phyloP scores from a whole-genome alignment of 2,113 vertebrate genomes.

The Cyprinus carpio region DNA sequence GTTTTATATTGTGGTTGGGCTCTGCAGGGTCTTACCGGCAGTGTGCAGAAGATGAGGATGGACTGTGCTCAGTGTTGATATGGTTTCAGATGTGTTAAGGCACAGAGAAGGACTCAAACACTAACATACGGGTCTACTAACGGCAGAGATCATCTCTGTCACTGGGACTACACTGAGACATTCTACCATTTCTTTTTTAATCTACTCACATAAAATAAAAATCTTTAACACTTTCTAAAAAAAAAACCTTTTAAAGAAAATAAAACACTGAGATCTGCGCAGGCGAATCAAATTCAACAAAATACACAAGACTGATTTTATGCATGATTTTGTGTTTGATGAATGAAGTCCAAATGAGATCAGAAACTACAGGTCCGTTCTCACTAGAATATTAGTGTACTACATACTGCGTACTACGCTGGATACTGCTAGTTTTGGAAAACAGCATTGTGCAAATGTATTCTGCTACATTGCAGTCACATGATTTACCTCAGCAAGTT shows the following conservation, averaged over 20 bases:
- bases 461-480: neutral
- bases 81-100: conserved; percentile 77
- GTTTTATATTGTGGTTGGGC: neutral
- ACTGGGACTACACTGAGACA: conserved; percentile 7
- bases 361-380: neutral
- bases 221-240: neutral
- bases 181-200: neutral
- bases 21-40: neutral
- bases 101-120: conserved; percentile 74
- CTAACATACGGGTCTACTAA: conserved; percentile 41
- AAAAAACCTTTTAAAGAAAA: neutral
- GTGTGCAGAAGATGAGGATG: conserved; percentile 36
- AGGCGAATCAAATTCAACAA: neutral
- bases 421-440: neutral
- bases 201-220: neutral
- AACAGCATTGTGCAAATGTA: neutral
- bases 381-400: neutral
- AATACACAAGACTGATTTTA: too few relatives aligned
- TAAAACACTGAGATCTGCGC: neutral
- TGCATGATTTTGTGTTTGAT: neutral
- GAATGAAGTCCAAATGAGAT: neutral
- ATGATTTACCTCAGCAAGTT: neutral
- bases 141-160: neutral
- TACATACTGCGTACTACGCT: neutral
- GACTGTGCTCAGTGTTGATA: conserved; percentile 61